Evolutionary conservation across 2,113 vertebrate species (phyloP).

Genomic region (Ovis canadensis): DNA sequence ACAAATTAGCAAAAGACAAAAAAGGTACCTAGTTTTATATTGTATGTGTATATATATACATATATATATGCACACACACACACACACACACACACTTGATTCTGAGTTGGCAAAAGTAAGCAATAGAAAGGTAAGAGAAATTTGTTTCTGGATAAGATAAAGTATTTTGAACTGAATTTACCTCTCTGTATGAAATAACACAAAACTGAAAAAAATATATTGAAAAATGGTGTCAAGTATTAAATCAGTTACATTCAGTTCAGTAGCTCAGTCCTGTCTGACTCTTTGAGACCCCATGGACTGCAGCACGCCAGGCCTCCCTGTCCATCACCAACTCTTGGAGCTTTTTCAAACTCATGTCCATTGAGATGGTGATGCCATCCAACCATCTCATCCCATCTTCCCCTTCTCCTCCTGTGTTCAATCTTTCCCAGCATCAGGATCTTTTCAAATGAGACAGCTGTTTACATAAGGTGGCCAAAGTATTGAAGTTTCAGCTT

Average conservation of each 20-base stretch:
- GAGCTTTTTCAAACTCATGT: not conserved
- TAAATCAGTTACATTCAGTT: not conserved
- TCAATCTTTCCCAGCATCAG: not conserved
- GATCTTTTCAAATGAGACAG: not conserved
- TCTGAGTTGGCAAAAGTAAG: not conserved
- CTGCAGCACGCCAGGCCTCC: not conserved
- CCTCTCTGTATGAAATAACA: not conserved
- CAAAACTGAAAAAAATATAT: not conserved
- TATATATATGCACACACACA: too few relatives aligned
- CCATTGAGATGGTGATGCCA: not conserved
- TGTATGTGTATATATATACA: too few relatives aligned
- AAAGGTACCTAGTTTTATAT: not conserved
- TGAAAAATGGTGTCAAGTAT: fast-evolving
- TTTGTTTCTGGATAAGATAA: not conserved
- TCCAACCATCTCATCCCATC: not conserved
- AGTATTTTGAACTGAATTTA: not conserved
- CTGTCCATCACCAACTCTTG: not conserved
- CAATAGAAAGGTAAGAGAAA: not conserved
- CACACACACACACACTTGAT: not conserved
- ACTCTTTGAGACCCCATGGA: not conserved
- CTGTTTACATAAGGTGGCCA: not conserved
- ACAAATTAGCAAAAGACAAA: not conserved
- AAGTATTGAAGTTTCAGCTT: not conserved
- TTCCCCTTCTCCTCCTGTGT: not conserved
- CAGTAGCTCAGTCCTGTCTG: not conserved